A percentile compares a stretch with the other conserved stretches of the same genome.
Evolutionary conservation across 2,113 vertebrate genomes (phyloP).

Genomic region (Daphoenositta chrysoptera): DNA sequence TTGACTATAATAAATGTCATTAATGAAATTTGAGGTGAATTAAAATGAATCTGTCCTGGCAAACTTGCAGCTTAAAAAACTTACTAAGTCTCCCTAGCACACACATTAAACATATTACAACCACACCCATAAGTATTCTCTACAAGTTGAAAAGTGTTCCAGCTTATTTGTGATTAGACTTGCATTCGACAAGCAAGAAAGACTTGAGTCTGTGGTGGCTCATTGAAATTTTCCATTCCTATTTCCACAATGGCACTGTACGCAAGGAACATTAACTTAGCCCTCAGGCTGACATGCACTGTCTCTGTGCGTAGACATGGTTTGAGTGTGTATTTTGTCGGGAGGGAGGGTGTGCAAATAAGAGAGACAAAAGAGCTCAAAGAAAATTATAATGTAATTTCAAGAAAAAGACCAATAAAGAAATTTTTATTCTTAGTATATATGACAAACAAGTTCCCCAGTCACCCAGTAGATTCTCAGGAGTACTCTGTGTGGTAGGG

Average conservation of each 20-base stretch:
- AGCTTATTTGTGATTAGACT: constrained; percentile 34
- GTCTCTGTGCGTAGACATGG: background rate
- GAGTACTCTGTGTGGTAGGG: background rate
- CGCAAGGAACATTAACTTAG: background rate
- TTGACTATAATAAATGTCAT: background rate
- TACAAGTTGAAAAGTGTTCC: constrained; percentile 46
- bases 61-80: background rate
- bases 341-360: background rate
- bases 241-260: background rate
- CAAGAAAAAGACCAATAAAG: background rate
- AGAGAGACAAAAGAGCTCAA: background rate
- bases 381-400: background rate
- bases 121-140: constrained; percentile 37
- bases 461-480: background rate
- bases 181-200: constrained; percentile 16
- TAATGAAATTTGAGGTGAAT: background rate
- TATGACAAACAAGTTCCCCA: background rate
- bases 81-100: background rate
- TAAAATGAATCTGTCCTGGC: background rate
- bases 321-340: background rate
- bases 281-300: background rate
- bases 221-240: background rate
- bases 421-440: background rate
- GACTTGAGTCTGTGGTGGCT: background rate
- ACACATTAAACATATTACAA: background rate